Conservation (phyloP, 2,888 invertebrate genomes). For the Patella caerulea region DNA sequence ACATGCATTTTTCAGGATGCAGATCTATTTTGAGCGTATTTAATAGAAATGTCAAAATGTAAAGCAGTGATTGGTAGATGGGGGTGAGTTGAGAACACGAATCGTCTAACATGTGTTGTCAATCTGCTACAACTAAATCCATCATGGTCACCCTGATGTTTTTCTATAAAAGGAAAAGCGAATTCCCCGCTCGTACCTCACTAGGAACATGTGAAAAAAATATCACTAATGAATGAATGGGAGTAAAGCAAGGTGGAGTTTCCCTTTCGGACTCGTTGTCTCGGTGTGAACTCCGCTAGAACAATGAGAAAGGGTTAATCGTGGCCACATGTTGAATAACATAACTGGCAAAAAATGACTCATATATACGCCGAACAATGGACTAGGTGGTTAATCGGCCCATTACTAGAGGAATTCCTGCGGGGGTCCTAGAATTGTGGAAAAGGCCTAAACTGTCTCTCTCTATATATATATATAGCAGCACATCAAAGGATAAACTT, state of each 20-base stretch:
- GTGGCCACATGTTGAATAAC: no score
- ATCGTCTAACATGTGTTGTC: not conserved
- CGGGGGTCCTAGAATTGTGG: no score
- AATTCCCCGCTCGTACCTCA: not conserved
- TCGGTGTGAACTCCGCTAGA: no score
- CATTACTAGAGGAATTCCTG: no score
- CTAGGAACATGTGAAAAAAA: not conserved
- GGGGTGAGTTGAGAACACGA: not conserved
- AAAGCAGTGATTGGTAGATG: not conserved
- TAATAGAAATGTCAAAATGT: not conserved
- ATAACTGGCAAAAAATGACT: no score
- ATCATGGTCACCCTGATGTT: not conserved
- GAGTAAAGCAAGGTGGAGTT: not conserved
- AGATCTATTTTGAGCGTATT: not conserved
- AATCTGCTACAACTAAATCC: not conserved
- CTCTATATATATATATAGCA: no score
- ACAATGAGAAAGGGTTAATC: no score
- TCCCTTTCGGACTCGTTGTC: not conserved
- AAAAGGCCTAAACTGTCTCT: no score
- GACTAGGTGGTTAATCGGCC: no score
- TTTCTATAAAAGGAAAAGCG: slow-evolving; percentile 1
- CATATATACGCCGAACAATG: no score
- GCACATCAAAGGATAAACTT: no score
- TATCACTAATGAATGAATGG: not conserved
- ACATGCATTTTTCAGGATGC: not conserved